Evolutionary conservation across 2,113 vertebrate genomes (phyloP).

Genomic region (Buteo buteo): DNA sequence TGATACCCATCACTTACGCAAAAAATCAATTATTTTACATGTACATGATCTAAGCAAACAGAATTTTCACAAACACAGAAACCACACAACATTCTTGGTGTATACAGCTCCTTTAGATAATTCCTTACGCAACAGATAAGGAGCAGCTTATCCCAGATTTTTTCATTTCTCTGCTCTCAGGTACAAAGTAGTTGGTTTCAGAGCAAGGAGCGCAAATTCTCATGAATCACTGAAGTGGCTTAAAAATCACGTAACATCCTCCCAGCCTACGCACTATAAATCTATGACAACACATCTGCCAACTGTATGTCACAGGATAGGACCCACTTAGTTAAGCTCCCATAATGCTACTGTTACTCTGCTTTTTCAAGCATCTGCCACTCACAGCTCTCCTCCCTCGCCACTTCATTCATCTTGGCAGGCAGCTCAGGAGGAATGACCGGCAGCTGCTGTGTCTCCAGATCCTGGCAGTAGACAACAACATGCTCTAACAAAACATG

Average conservation of each 20-base stretch:
- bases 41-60: not conserved
- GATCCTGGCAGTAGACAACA: not conserved
- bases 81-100: not conserved
- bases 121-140: not conserved
- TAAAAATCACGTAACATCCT: not conserved
- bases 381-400: not conserved
- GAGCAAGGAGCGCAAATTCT: not conserved
- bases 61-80: not conserved
- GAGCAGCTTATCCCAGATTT: not conserved
- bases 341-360: not conserved
- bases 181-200: not conserved
- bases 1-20: not conserved
- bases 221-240: not conserved
- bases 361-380: not conserved
- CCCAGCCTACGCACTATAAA: rapidly evolving
- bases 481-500: not conserved
- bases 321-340: not conserved
- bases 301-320: not conserved
- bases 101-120: not conserved
- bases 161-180: not conserved
- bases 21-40: not conserved
- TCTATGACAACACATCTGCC: not conserved
- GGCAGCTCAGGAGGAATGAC: not conserved
- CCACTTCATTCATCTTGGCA: not conserved
- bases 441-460: not conserved